Base-by-base conservation (phyloP, 2,797 vertebrate genomes). In the Synanceia verrucosa region DNA sequence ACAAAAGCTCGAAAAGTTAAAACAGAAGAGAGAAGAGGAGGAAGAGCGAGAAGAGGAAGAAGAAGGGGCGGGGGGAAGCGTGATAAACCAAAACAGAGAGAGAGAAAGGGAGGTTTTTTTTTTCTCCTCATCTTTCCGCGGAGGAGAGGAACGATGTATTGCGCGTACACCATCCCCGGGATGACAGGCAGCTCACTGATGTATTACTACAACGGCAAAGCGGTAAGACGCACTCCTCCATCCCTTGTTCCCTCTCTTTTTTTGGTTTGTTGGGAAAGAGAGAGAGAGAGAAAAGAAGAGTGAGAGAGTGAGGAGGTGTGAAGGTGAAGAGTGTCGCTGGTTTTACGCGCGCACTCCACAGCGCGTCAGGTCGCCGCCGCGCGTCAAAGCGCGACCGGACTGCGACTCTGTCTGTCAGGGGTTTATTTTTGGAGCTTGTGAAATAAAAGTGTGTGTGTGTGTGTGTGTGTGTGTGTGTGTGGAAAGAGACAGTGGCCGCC, bases 181-280 rank as follows among this genome's bases (percentile, higher is more conserved):
- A 95, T 97, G 95, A 96, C 95, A 82, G 96, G 95, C 90, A 96
- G 95, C 94, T 95, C 96, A 66, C 88, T 97, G 72, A 97, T 98
- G 96, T 98, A 97, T 92, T 98, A 96, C 95, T 98, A 97, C 93
- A 97, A 98, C 90, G 96, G 96, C 78, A 98, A 98, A 90, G 96
- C 97, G 96, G 96, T 97, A 95, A 97, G 96, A 83, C 84, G 41
- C 64, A 50, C 52, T 11, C 31, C 8, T 43, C 41, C 68, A 36
- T 64, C 64, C 37, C 19, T 53, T 2, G 16, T 19, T 1, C 8
- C 46, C 3, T 13, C 24, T 48, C 47, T 4, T 67, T 14, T 11
- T 43, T 18, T 28, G 56, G 37, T 43, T 36, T 68, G 84, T 64
- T 69, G 4, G 62, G 5, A 16, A 7, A 39, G 56, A 12, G 63